These are phyloP conservation scores for Latrodectus geometricus DNA, from an alignment of 1,140 invertebrate genomes.

Conservation along the genomic window DNA sequence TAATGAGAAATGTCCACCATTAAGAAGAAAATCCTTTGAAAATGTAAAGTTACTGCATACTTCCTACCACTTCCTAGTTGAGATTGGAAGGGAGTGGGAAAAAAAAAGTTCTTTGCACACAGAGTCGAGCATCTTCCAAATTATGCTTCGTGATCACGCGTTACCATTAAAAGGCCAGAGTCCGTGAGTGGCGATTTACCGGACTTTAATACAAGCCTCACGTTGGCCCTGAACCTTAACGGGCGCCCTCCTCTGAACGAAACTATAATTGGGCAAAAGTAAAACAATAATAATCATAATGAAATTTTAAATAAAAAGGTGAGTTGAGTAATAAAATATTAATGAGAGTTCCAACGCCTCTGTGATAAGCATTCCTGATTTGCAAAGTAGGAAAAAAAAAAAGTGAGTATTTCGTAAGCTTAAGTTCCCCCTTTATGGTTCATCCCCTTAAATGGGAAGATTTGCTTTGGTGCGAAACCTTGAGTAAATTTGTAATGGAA, in stretches of 20 bases:
- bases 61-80: not conserved
- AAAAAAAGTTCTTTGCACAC: not conserved
- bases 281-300: constrained; percentile 1
- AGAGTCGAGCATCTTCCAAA: not conserved
- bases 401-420: too few species aligned
- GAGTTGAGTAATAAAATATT: not conserved
- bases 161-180: not conserved
- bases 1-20: not conserved
- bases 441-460: not conserved
- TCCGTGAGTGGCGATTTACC: constrained; percentile 15
- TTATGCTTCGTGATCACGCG: not conserved
- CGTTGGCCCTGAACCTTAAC: not conserved
- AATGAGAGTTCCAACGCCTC: not conserved
- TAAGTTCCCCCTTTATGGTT: not conserved
- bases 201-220: constrained; percentile 6
- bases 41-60: not conserved
- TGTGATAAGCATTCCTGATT: not conserved
- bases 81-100: not conserved
- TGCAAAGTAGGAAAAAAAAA: not conserved
- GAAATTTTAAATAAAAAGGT: not conserved
- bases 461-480: not conserved
- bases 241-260: not conserved
- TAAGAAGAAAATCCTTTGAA: constrained; percentile 2
- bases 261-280: not conserved
- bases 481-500: not conserved